Conservation (phyloP, 2,888 invertebrate species). For the Oegoconia quadripuncta region DNA sequence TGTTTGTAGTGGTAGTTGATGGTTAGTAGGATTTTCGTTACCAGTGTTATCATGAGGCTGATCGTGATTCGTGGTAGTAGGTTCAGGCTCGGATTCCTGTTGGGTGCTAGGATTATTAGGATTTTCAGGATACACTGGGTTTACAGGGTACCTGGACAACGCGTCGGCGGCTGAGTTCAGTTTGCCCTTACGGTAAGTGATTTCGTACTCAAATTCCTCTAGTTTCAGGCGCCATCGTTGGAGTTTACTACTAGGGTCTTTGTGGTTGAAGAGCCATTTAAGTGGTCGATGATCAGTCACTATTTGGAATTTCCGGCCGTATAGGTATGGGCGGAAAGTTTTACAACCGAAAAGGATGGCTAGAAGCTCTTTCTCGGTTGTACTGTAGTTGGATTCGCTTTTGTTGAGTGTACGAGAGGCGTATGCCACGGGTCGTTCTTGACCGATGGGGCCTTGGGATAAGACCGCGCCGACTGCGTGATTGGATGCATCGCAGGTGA, state of each 20-base stretch:
- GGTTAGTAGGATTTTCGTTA: no score
- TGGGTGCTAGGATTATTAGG: no score
- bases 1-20: no score
- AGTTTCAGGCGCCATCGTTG: slow-evolving; percentile 1
- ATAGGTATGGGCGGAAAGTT: slow-evolving; percentile 15
- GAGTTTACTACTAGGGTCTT: slow-evolving; percentile 1
- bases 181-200: not conserved
- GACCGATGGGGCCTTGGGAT: slow-evolving; percentile 3
- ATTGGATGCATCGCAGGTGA: slow-evolving; percentile 4
- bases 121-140: no score
- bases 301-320: slow-evolving; percentile 3
- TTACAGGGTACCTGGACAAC: not conserved
- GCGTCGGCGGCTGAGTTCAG: not conserved
- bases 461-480: slow-evolving; percentile 2
- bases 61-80: no score
- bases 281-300: slow-evolving; percentile 1
- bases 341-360: slow-evolving; percentile 14
- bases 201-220: slow-evolving; percentile 1
- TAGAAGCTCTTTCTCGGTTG: slow-evolving; percentile 16
- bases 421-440: slow-evolving; percentile 4
- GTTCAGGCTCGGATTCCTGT: no score
- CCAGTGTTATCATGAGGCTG: no score
- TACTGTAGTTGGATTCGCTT: slow-evolving; percentile 16
- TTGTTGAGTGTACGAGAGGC: slow-evolving; percentile 5
- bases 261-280: not conserved